Percentiles rank a stretch among this genome's conserved stretches.
phyloP scores from a whole-genome alignment of 2,797 vertebrate genomes.

The Mycteria americana region DNA sequence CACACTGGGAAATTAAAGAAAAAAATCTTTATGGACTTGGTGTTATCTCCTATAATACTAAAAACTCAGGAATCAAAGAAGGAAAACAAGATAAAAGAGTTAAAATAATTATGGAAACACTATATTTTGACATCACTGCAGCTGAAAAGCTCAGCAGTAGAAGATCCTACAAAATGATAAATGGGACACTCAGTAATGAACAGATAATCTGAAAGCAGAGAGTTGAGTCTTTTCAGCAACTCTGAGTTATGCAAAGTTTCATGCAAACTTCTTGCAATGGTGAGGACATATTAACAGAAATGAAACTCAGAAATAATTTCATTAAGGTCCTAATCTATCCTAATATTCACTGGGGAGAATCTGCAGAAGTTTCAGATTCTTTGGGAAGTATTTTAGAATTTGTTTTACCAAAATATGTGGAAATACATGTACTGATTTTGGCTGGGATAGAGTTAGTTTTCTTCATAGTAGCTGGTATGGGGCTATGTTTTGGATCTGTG shows the following conservation, averaged over 20 bases:
- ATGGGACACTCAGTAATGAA: neutral
- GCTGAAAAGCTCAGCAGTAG: neutral
- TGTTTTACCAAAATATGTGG: neutral
- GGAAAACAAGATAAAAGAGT: neutral
- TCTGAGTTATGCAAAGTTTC: neutral
- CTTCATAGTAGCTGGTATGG: neutral
- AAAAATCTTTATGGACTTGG: neutral
- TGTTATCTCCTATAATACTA: neutral
- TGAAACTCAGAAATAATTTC: neutral
- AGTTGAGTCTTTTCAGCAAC: neutral
- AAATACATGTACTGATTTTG: neutral
- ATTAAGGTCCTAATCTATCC: neutral
- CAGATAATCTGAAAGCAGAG: neutral
- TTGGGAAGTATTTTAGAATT: neutral
- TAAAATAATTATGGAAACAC: neutral
- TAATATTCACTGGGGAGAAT: neutral
- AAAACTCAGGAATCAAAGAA: neutral
- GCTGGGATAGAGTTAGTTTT: neutral
- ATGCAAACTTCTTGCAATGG: neutral
- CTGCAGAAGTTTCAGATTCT: neutral
- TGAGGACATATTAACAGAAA: neutral
- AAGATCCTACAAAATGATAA: neutral
- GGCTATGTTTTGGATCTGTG: neutral
- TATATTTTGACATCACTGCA: neutral
- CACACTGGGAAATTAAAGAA: neutral